Percentiles rank a stretch among this genome's conserved stretches.
These are phyloP conservation scores for Dasysyrphus albostriatus DNA, from an alignment of 2,888 invertebrate genomes.

Conservation along the genomic window DNA sequence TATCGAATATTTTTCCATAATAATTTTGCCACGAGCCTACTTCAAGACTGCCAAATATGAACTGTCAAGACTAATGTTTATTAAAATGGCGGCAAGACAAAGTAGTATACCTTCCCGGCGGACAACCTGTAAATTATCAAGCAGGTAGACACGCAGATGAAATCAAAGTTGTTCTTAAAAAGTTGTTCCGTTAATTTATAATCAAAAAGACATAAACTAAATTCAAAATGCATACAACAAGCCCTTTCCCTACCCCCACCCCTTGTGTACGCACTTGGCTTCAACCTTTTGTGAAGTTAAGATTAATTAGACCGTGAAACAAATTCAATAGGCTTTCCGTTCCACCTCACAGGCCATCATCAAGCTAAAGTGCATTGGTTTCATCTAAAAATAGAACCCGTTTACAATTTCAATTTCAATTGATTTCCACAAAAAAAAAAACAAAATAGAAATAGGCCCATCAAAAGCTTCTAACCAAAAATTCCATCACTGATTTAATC, in stretches of 20 bases:
- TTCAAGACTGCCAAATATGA: too few relatives aligned
- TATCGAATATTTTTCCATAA: too few relatives aligned
- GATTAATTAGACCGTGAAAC: slow-evolving; percentile 30
- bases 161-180: too few relatives aligned
- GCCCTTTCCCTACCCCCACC: not conserved
- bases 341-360: slow-evolving; percentile 12
- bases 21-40: too few relatives aligned
- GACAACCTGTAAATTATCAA: too few relatives aligned
- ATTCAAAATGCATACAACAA: not conserved
- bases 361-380: slow-evolving; percentile 28
- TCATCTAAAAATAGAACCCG: slow-evolving; percentile 3
- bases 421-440: slow-evolving; percentile 10
- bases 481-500: slow-evolving; percentile 31
- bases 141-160: too few relatives aligned
- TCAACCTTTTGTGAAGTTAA: not conserved
- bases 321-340: slow-evolving; percentile 6
- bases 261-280: too few relatives aligned
- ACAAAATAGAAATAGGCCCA: slow-evolving; percentile 11
- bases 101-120: too few relatives aligned
- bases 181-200: too few relatives aligned
- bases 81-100: too few relatives aligned
- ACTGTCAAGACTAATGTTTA: too few relatives aligned
- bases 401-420: slow-evolving; percentile 30
- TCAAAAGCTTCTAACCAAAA: slow-evolving; percentile 43
- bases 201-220: too few relatives aligned